Conservation (phyloP, 1,140 invertebrate genomes). For the Drosophila bifasciata region DNA sequence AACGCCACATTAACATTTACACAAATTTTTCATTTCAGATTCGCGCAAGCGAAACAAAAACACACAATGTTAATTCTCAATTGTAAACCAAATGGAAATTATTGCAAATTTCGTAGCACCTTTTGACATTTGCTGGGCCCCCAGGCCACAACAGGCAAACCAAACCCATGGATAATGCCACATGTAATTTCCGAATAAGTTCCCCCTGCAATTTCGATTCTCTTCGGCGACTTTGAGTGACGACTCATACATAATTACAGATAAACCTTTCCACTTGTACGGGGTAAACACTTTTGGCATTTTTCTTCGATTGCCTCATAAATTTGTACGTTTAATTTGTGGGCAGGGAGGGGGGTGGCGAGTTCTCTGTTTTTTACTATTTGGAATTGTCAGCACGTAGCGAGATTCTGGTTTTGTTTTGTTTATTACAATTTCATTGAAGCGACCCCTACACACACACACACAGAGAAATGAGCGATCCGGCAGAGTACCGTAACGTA, state of each 20-base stretch:
- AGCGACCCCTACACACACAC: conserved; percentile 43
- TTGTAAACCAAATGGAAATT: conserved; percentile 31
- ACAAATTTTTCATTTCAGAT: conserved; percentile 31
- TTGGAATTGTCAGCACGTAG: conserved; percentile 52
- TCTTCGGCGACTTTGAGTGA: background rate
- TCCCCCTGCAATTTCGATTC: conserved; percentile 4
- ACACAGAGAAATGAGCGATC: conserved; percentile 24
- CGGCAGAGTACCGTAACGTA: conserved; percentile 30
- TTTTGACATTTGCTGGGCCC: conserved; percentile 43
- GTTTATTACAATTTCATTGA: conserved; percentile 29
- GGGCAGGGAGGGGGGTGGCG: too few relatives aligned
- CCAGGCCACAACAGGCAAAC: background rate
- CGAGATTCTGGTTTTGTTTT: conserved; percentile 47
- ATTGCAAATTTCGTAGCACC: conserved; percentile 11
- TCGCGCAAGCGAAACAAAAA: conserved; percentile 42
- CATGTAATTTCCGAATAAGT: conserved; percentile 18
- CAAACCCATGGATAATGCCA: conserved; percentile 11
- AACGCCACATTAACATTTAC: conserved; percentile 8
- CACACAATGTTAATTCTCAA: conserved; percentile 37
- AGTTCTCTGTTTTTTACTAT: conserved; percentile 20
- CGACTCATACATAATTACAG: conserved; percentile 15
- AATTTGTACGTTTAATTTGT: conserved; percentile 51
- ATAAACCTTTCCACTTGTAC: background rate
- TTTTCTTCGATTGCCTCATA: conserved; percentile 43
- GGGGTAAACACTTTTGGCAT: conserved; percentile 10